phyloP scores from a whole-genome alignment of 2,797 vertebrate species.

The Aplochiton taeniatus region DNA sequence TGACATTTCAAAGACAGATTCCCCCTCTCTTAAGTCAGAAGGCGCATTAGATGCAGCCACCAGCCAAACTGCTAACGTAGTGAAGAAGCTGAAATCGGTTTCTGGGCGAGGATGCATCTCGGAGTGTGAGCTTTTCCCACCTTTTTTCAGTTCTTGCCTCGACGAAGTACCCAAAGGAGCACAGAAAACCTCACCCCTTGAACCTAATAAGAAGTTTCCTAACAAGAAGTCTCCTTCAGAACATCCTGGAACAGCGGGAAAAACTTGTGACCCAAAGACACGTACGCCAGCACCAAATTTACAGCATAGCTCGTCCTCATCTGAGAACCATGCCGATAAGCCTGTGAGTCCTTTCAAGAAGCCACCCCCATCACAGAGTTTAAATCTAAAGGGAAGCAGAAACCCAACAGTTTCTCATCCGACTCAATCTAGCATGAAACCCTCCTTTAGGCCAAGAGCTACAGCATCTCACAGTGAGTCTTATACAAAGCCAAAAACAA shows the following conservation, averaged over 20 bases:
- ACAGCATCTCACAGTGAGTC: no score
- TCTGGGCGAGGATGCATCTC: not conserved
- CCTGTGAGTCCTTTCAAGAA: conserved; percentile 2
- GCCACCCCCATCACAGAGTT: not conserved
- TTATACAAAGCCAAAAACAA: no score
- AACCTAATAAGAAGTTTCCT: not conserved
- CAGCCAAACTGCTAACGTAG: no score
- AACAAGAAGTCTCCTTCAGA: not conserved
- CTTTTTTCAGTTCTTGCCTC: not conserved
- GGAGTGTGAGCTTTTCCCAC: not conserved
- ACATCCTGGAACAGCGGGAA: not conserved
- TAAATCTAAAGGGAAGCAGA: not conserved
- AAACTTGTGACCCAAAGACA: not conserved
- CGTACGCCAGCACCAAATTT: not conserved
- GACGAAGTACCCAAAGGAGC: not conserved
- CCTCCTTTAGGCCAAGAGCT: not conserved
- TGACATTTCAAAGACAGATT: no score
- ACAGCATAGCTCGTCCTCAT: not conserved
- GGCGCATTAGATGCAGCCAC: no score
- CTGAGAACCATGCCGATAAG: not conserved
- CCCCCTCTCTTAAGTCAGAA: no score
- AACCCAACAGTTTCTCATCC: not conserved
- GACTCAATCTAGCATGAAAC: not conserved
- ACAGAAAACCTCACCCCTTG: not conserved
- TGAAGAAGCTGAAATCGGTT: no score